phyloP scores from a whole-genome alignment of 2,888 invertebrate genomes.

The Tubulanus polymorphus region DNA sequence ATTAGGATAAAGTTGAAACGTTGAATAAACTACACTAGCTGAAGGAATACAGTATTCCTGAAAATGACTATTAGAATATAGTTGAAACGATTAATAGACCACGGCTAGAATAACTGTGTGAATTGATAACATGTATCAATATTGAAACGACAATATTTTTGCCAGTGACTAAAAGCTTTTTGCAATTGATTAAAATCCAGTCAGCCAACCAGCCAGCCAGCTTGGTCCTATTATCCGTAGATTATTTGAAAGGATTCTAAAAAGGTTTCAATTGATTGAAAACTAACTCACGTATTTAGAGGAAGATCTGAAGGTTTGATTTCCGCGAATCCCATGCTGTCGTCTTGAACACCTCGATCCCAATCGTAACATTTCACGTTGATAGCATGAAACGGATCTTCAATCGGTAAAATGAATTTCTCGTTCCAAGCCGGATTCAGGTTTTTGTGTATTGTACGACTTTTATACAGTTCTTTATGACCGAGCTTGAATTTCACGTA shows the following conservation, averaged over 20 bases:
- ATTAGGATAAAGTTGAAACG: no score
- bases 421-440: conserved; percentile 99
- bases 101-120: no score
- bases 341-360: conserved; percentile 91
- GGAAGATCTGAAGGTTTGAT: conserved; percentile 81
- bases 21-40: no score
- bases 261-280: neutral
- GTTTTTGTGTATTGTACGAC: conserved; percentile 87
- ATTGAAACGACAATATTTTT: no score
- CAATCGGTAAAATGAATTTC: conserved; percentile 72
- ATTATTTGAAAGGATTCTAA: neutral
- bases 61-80: no score
- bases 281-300: conserved; percentile 58
- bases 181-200: no score
- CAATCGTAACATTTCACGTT: conserved; percentile 78
- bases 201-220: no score
- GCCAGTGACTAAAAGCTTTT: no score
- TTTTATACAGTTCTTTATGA: conserved; percentile 84
- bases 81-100: no score
- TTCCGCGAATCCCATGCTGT: conserved; percentile 91
- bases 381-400: conserved; percentile 42
- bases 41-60: no score
- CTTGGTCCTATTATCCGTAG: neutral
- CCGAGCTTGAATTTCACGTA: conserved; percentile 94
- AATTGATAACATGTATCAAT: no score